Conservation (phyloP, 2,797 vertebrate genomes). For the Pygocentrus nattereri region DNA sequence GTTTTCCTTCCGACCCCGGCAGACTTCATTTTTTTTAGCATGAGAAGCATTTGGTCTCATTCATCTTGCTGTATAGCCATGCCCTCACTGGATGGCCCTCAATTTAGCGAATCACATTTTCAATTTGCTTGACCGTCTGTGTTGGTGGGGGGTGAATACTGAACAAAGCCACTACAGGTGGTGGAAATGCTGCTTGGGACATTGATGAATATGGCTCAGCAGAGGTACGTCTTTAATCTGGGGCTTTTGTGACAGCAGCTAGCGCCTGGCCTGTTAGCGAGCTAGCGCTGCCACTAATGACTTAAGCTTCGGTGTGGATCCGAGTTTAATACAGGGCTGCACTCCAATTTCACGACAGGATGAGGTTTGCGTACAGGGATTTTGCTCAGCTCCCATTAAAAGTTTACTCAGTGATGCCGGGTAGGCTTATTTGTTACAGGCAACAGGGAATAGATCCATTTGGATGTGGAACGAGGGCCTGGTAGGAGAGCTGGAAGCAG, state of each 20-base stretch:
- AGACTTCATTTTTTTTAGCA: constrained; percentile 47
- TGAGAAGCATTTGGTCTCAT: constrained; percentile 47
- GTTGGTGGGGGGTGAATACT: constrained; percentile 59
- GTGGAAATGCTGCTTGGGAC: constrained; percentile 65
- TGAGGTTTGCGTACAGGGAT: constrained; percentile 39
- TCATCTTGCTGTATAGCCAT: constrained; percentile 50
- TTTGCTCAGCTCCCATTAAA: constrained; percentile 33
- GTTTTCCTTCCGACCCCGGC: constrained; percentile 5
- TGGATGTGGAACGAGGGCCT: constrained; percentile 1
- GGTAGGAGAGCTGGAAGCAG: constrained; percentile 8
- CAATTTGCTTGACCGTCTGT: constrained; percentile 77
- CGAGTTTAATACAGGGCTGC: constrained; percentile 39
- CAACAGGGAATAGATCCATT: constrained; percentile 25
- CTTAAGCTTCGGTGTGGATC: constrained; percentile 48
- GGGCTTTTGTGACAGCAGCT: constrained; percentile 51
- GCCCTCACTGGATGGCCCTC: constrained; percentile 34
- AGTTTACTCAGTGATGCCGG: constrained; percentile 32
- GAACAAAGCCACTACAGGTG: constrained; percentile 68
- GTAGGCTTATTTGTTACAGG: constrained; percentile 36
- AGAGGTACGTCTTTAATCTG: constrained; percentile 64
- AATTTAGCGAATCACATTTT: constrained; percentile 71
- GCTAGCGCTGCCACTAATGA: constrained; percentile 51
- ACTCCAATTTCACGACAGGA: constrained; percentile 40
- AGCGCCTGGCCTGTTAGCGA: constrained; percentile 50
- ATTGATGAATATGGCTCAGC: constrained; percentile 70